phyloP scores from a whole-genome alignment of 2,888 invertebrate species.

The Apoda limacodes region DNA sequence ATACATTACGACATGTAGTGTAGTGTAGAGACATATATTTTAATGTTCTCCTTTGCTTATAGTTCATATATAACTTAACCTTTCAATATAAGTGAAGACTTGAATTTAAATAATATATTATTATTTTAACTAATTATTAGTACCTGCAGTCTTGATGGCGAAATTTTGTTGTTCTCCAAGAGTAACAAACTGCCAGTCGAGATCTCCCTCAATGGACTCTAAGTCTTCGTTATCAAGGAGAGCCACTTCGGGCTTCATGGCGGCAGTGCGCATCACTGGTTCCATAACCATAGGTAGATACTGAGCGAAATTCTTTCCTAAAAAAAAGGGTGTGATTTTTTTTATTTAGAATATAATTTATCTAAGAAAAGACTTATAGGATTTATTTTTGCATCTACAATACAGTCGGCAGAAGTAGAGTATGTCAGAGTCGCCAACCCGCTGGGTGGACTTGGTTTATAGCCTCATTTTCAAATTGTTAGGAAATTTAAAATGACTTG shows the following conservation, averaged over 20 bases:
- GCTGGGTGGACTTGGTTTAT: no score
- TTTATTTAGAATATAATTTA: no score
- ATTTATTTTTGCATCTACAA: no score
- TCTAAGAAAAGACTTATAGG: no score
- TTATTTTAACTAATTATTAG: conserved; percentile 4
- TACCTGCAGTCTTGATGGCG: conserved; percentile 90
- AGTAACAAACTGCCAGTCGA: conserved; percentile 95
- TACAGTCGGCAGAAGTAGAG: no score
- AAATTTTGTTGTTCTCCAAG: conserved; percentile 96
- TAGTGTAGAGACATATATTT: no score
- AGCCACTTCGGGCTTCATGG: conserved; percentile 94
- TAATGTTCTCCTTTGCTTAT: no score
- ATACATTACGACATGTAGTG: no score
- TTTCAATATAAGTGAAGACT: not conserved
- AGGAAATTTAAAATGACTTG: no score
- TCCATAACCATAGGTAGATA: conserved; percentile 96
- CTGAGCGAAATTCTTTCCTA: conserved; percentile 86
- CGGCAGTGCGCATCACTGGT: conserved; percentile 91
- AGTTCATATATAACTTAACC: no score
- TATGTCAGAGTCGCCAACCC: no score
- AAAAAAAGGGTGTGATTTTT: conserved; percentile 1
- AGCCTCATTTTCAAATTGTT: no score
- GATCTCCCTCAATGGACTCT: conserved; percentile 85
- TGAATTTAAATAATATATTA: conserved; percentile 5
- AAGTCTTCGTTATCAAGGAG: conserved; percentile 88